Conservation (phyloP, 2,113 vertebrate genomes). For the Telmatochromis brachygnathus region DNA sequence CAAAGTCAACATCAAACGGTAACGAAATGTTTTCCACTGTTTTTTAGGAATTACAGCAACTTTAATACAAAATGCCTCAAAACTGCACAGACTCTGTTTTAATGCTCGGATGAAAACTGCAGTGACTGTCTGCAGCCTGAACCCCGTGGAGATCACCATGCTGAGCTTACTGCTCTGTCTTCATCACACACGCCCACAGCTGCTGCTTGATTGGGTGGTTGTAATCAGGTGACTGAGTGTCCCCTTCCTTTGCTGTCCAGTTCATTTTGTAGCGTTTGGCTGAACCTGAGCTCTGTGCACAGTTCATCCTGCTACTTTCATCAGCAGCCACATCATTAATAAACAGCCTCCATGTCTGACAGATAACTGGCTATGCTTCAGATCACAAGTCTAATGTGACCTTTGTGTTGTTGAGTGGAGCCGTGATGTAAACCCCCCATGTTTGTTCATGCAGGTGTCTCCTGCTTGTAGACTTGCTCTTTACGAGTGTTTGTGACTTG, state of each 20-base stretch:
- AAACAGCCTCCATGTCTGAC: not conserved
- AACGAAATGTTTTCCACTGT: not conserved
- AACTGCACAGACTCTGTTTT: not conserved
- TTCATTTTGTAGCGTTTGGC: not conserved
- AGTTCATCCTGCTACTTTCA: not conserved
- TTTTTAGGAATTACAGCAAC: not conserved
- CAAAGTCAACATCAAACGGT: not conserved
- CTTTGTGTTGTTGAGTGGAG: not conserved
- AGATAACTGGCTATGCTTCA: not conserved
- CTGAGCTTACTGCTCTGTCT: not conserved
- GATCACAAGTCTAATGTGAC: not conserved
- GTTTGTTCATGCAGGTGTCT: not conserved
- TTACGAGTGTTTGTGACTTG: not conserved
- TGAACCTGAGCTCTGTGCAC: not conserved
- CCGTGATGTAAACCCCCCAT: not conserved
- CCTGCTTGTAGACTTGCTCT: too few relatives aligned
- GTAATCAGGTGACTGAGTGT: not conserved
- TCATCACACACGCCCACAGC: not conserved
- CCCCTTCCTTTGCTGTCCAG: not conserved
- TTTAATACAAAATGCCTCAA: not conserved
- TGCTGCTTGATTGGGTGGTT: not conserved
- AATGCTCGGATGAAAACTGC: not conserved
- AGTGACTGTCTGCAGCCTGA: not conserved
- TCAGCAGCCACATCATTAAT: not conserved
- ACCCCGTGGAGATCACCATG: not conserved